Evolutionary conservation across 1,140 invertebrate species (phyloP), one percentile per base, ranked within the genome.

Genomic region (Paraescarpia echinospica): DNA sequence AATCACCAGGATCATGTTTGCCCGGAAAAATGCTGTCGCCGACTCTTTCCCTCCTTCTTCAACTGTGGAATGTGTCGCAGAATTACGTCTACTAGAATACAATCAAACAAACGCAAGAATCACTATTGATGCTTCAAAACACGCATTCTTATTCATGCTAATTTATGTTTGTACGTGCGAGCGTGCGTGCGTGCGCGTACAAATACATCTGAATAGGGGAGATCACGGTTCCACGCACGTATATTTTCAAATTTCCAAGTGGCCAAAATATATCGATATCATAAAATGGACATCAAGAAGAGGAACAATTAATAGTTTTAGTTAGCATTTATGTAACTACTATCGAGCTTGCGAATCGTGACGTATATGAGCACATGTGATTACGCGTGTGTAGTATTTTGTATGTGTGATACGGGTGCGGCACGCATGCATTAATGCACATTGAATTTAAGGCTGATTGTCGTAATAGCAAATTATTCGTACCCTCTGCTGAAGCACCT

Each of bases 401-500:
- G 22, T 27, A 77, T 12, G 59, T 77, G 12, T 4, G 22, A 6
- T 22, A 77, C 2, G 8, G 2, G 22, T 77, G 59, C 22, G 59
- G 41, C 4, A 51, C 18, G 48, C 48, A 77, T 77, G 22, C 22
- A 77, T 77, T 77, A 6, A 77, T 77, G 59, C 0, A 31, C 59
- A 77, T 77, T 31, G 2, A 77, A 31, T 27, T 77, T 77, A 77
- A 18, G 14, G 59, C 59, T 77, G 1, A 77, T 27, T 27, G 59
- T n/a, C n/a, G n/a, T 77, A 77, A 77, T 27, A 6, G 41, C 41
- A 41, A 18, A 22, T 77, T 77, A 22, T 27, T 77, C 59, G 8
- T 77, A 77, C 59, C 59, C 59, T 77, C 95, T 95, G 12, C 95
- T 95, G 12, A 95, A 95, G 92, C 96, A 96, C 34, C 96, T 93